Conservation (phyloP, 2,797 vertebrate genomes). For the Anguilla obscura region DNA sequence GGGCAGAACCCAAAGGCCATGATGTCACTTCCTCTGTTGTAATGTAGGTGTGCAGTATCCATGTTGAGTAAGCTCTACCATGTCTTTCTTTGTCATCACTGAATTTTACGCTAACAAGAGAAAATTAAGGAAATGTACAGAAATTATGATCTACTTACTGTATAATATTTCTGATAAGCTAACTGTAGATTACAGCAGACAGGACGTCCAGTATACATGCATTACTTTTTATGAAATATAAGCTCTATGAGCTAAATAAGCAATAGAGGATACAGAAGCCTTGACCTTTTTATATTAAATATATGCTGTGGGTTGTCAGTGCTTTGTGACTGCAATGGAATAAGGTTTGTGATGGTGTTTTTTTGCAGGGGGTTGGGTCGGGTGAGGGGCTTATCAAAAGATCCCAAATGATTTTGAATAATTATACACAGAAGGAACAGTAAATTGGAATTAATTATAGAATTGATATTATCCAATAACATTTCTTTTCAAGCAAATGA, state of each 20-base stretch:
- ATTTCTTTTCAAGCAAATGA: constrained; percentile 8
- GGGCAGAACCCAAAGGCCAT: neutral
- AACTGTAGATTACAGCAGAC: neutral
- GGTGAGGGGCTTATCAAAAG: neutral
- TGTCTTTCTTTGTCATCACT: neutral
- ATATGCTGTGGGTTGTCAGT: neutral
- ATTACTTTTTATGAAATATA: no score
- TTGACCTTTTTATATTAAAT: neutral
- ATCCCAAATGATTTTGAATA: neutral
- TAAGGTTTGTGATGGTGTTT: neutral
- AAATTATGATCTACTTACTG: neutral
- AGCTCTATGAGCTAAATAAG: no score
- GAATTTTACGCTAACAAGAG: neutral
- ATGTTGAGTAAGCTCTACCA: neutral
- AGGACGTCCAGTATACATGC: no score
- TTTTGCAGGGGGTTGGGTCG: neutral
- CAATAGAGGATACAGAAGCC: no score
- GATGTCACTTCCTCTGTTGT: neutral
- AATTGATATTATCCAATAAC: constrained; percentile 12
- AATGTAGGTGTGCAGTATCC: neutral
- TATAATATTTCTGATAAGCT: no score
- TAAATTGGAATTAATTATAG: constrained; percentile 3
- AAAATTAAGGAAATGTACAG: neutral
- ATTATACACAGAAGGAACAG: neutral
- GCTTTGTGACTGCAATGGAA: neutral